Evolutionary conservation across 2,797 vertebrate species (phyloP).

Genomic region (Typhlichthys eigenmanni): DNA sequence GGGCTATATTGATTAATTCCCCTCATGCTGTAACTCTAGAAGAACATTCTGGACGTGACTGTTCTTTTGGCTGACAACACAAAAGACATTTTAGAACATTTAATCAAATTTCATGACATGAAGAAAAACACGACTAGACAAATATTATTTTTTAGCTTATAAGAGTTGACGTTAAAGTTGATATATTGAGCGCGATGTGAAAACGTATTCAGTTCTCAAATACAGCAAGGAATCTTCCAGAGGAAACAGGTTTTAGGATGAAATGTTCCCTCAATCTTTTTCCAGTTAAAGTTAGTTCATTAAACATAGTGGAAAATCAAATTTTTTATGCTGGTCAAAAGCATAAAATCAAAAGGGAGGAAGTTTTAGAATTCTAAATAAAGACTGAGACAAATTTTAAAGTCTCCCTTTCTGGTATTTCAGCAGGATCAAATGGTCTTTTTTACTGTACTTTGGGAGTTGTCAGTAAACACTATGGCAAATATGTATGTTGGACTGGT

Average conservation of each 20-base stretch:
- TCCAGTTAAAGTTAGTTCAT: conserved; percentile 64
- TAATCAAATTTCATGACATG: conserved; percentile 62
- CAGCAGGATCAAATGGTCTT: conserved; percentile 53
- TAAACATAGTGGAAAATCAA: conserved; percentile 72
- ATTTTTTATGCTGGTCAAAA: conserved; percentile 56
- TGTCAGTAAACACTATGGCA: conserved; percentile 66
- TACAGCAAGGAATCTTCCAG: conserved; percentile 46
- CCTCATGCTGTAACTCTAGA: conserved; percentile 64
- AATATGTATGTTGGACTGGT: conserved; percentile 68
- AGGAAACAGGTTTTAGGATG: conserved; percentile 51
- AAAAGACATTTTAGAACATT: conserved; percentile 56
- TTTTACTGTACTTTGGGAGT: conserved; percentile 40
- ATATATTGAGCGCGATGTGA: conserved; percentile 62
- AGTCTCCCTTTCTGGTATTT: conserved; percentile 59
- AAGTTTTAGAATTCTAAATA: conserved; percentile 66
- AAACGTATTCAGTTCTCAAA: conserved; percentile 50
- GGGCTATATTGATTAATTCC: conserved; percentile 55
- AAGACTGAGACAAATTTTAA: conserved; percentile 60
- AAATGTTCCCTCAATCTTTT: conserved; percentile 65
- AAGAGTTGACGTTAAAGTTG: conserved; percentile 63
- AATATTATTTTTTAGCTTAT: conserved; percentile 68
- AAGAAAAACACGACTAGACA: conserved; percentile 63
- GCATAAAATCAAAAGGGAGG: conserved; percentile 52
- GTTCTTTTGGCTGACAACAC: conserved; percentile 53
- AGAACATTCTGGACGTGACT: conserved; percentile 59